Evolutionary conservation across 1,140 invertebrate genomes (phyloP), one percentile per base, ranked within the genome.

Genomic region (Apis florea): DNA sequence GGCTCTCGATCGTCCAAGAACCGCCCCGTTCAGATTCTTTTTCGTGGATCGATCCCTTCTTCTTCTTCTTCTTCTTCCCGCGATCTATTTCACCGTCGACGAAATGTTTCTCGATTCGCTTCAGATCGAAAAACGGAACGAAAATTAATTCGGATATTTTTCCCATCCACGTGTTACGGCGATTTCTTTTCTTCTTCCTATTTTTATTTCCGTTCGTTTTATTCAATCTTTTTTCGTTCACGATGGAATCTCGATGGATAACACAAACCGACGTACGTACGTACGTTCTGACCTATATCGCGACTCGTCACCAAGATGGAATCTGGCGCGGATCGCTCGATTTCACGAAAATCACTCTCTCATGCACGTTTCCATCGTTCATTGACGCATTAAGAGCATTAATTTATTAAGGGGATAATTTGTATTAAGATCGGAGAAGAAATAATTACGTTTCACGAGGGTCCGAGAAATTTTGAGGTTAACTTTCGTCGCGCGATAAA

Each of bases 281-380:
- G 40, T 26, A 53, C 54, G 19, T 47, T 69, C 73, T 77, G 66
- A 78, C 80, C 66, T 53, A 63, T 78, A 82, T 78, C 51, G 51
- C 59, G 56, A 78, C 67, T 78, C 76, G 51, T 71, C 58, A 71
- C 63, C 47, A 53, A 13, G 40, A 75, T 75, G 79, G 79, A 75
- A 66, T 75, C 53, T 72, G 68, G 59, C 66, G 67, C 66, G 13
- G 40, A 56, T n/a, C 10, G 31, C 40, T 17, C n/a, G 8, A 17
- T 73, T 59, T 26, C 54, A 15, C n/a, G 54, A 64, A 68, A 77
- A 51, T 69, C 49, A 24, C 21, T 19, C 31, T 40, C 54, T 40
- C 0, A 40, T 6, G 31, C 21, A 24, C 26, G 31, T 13, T 26
- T 21, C 6, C 40, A 2, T 64, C 70, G 19, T 80, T 74, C 47